Evolutionary conservation across 2,797 vertebrate genomes (phyloP).

Genomic region (Microhierax caerulescens): DNA sequence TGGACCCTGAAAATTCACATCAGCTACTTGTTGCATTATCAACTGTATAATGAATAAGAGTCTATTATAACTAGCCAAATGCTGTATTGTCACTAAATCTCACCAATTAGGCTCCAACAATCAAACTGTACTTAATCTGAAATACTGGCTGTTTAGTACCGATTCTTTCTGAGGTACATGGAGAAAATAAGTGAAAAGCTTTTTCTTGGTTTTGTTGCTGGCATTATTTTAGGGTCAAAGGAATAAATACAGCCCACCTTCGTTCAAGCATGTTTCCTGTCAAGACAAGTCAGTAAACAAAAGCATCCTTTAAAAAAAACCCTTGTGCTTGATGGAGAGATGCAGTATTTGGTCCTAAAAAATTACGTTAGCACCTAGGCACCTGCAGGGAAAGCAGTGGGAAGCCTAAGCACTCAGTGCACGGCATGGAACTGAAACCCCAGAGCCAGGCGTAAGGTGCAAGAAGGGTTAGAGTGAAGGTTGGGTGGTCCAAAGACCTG

Average conservation of each 20-base stretch:
- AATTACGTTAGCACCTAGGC: neutral
- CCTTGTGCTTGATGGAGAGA: neutral
- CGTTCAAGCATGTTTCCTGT: neutral
- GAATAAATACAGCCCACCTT: neutral
- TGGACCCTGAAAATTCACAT: neutral
- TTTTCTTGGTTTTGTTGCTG: neutral
- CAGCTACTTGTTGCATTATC: conserved; percentile 1
- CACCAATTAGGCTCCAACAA: conserved; percentile 26
- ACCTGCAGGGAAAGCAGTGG: neutral
- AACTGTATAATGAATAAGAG: neutral
- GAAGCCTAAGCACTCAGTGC: neutral
- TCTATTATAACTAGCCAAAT: neutral
- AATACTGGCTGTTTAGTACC: neutral
- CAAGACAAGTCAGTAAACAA: neutral
- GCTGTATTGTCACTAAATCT: conserved; percentile 6
- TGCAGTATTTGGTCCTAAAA: neutral
- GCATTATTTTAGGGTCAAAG: neutral
- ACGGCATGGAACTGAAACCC: neutral
- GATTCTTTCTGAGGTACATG: neutral
- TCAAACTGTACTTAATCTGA: conserved; percentile 22
- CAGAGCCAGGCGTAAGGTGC: neutral
- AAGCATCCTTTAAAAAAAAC: neutral
- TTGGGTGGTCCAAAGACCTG: neutral
- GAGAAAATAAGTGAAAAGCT: neutral
- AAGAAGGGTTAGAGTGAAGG: neutral